Evolutionary conservation across 2,888 invertebrate genomes (phyloP).

Genomic region (Temnothorax unifasciatus): DNA sequence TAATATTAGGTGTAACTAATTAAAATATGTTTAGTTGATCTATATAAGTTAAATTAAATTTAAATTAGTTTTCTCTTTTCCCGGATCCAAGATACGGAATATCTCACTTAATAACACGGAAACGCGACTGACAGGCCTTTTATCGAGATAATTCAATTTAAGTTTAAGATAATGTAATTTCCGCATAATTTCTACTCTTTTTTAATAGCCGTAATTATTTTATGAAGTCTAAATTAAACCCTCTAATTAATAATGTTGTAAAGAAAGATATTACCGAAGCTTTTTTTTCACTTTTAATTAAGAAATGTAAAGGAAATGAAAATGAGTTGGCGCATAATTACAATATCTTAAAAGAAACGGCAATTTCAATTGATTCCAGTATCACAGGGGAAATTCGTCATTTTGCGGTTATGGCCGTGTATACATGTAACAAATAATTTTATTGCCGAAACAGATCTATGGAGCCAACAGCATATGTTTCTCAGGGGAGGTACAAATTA

Average conservation of each 20-base stretch:
- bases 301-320: conserved; percentile 1
- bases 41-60: conserved; percentile 22
- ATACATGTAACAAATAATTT: conserved; percentile 21
- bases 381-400: background rate
- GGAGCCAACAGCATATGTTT: conserved; percentile 11
- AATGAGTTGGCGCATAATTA: background rate
- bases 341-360: background rate
- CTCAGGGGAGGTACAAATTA: conserved; percentile 48
- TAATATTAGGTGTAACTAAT: background rate
- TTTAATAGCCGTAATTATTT: conserved; percentile 21
- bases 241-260: background rate
- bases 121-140: conserved; percentile 12
- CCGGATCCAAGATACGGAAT: background rate
- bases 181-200: background rate
- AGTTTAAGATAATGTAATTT: conserved; percentile 27
- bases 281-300: background rate
- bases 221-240: background rate
- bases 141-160: conserved; percentile 21
- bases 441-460: conserved; percentile 33
- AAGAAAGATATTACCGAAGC: background rate
- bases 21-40: conserved; percentile 7
- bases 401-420: background rate
- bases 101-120: background rate
- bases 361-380: background rate
- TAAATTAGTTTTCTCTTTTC: background rate